phyloP scores from a whole-genome alignment of 2,888 invertebrate species.

The Sepioteuthis lessoniana region DNA sequence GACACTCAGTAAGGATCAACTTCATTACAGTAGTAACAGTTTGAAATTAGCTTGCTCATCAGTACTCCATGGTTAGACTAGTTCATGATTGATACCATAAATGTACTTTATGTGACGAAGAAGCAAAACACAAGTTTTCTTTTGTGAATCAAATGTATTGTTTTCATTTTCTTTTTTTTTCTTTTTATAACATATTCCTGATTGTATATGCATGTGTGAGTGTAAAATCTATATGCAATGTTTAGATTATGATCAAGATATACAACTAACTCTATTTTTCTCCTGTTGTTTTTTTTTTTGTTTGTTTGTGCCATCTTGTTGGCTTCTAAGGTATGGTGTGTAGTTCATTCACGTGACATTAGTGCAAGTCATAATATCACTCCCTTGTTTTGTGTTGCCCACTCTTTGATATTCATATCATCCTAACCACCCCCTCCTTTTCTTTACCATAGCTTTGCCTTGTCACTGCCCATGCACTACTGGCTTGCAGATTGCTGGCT shows the following conservation, averaged over 20 bases:
- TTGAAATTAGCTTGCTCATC: too few relatives aligned
- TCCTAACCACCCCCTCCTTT: not conserved
- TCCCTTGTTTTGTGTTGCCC: not conserved
- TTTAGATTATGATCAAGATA: not conserved
- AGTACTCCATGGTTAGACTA: not conserved
- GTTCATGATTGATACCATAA: not conserved
- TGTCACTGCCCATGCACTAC: not conserved
- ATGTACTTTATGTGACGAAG: too few relatives aligned
- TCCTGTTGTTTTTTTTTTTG: not conserved
- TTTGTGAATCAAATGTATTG: too few relatives aligned
- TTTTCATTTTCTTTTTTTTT: too few relatives aligned
- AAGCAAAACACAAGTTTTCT: too few relatives aligned
- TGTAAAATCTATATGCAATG: not conserved
- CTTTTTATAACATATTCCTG: too few relatives aligned
- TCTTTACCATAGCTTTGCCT: not conserved
- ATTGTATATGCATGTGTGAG: not conserved
- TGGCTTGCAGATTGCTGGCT: conserved; percentile 20
- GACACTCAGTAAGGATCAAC: not conserved
- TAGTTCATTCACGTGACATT: not conserved
- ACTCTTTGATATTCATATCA: not conserved
- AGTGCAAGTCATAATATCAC: not conserved
- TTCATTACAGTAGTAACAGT: not conserved
- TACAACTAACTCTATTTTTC: too few relatives aligned
- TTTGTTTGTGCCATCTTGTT: not conserved
- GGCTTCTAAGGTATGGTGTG: not conserved